Evolutionary conservation across 1,140 invertebrate species (phyloP).

Genomic region (Chironomus striatipennis): DNA sequence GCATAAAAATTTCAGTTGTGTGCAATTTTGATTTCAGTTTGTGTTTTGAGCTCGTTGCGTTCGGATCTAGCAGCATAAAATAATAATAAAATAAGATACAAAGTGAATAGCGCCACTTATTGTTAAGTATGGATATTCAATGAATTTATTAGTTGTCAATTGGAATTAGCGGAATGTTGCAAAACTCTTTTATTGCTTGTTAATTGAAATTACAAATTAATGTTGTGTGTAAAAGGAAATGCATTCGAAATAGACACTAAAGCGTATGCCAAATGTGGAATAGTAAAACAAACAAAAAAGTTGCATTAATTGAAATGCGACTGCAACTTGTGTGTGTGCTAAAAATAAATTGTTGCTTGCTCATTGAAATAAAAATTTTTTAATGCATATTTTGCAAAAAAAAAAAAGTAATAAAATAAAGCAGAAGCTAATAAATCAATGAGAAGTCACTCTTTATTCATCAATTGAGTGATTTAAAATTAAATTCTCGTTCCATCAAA

Average conservation of each 20-base stretch:
- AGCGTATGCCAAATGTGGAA: background rate
- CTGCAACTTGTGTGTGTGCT: background rate
- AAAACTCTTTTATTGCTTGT: background rate
- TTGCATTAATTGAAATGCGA: background rate
- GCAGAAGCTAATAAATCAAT: no score
- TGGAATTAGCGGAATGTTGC: background rate
- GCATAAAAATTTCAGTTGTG: background rate
- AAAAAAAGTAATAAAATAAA: background rate
- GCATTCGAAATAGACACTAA: background rate
- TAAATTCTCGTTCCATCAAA: no score
- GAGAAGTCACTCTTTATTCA: no score
- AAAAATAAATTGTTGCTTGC: background rate
- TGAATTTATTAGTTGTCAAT: background rate
- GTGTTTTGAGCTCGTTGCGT: conserved; percentile 1
- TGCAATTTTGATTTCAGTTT: background rate
- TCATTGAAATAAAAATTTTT: background rate
- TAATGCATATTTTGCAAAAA: background rate
- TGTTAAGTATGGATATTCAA: background rate
- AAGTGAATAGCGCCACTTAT: background rate
- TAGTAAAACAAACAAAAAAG: background rate
- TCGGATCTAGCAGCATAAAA: background rate
- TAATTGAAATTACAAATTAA: conserved; percentile 2
- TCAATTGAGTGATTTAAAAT: no score
- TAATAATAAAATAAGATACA: no score
- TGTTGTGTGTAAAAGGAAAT: background rate